Evolutionary conservation across 2,113 vertebrate genomes (phyloP), one percentile per base, ranked within the genome.

Genomic region (Toxotes chatareus): DNA sequence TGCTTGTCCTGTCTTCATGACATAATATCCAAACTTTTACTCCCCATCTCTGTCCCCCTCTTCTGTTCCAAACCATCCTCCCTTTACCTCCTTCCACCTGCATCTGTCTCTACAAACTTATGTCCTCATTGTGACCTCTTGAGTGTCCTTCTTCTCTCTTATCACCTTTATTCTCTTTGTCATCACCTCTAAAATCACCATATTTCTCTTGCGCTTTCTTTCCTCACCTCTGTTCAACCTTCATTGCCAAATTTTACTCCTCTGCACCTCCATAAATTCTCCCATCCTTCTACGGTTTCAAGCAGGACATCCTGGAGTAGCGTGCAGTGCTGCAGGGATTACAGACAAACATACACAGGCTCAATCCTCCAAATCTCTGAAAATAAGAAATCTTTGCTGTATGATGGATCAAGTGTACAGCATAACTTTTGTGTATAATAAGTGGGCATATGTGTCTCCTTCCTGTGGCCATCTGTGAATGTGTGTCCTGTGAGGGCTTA

Each of bases 381-480:
- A 63, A 67, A 69, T 40, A 9, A 66, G 19, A 71, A 62, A 7
- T 31, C 40, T 61, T 70, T 73, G 55, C 40, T n/a, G 32, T 59
- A 4, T 70, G 63, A 66, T 7, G 14, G 23, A 73, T 67, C 12
- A 23, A 74, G 12, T 14, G 56, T 61, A 73, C 51, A 38, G 17
- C 27, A 8, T 56, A 27, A 55, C 44, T 73, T 66, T 57, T 65
- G n/a, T 89, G 57, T 82, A 38, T 75, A 66, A 62, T 66, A 61
- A 64, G 68, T 47, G 16, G 11, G 19, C 62, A 62, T 66, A 66
- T 67, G 76, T 44, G 57, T 31, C 21, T 47, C 51, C 5, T 72
- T 79, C 51, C 63, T 68, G 56, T 75, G 70, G 40, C 79, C 63
- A 78, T 79, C 56, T 89, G 76, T 67, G 79, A 72, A 34, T 70